Evolutionary conservation across 2,113 vertebrate genomes (phyloP).

Genomic region (Cricetomys ansorgei): DNA sequence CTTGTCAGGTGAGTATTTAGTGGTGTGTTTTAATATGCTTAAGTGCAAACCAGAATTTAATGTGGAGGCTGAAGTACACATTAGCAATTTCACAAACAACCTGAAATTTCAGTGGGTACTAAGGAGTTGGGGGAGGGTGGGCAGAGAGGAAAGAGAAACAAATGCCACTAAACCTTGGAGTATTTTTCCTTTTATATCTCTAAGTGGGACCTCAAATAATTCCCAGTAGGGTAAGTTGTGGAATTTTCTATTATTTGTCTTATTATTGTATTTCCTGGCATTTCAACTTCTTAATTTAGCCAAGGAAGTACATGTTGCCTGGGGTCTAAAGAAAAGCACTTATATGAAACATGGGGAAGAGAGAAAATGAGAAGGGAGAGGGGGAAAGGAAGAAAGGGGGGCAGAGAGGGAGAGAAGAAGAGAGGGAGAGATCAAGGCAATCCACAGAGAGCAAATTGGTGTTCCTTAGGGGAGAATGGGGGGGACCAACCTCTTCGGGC

Average conservation of each 20-base stretch:
- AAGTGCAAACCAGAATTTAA: conserved; percentile 68
- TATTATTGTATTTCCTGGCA: conserved; percentile 1
- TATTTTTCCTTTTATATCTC: neutral
- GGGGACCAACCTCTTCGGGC: neutral
- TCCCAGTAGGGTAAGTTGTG: conserved; percentile 35
- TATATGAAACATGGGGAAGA: neutral
- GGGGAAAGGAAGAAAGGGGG: neutral
- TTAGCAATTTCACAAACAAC: conserved; percentile 70
- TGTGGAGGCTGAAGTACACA: conserved; percentile 65
- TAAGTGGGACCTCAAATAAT: conserved; percentile 13
- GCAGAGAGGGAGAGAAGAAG: too few relatives aligned
- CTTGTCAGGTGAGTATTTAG: conserved; percentile 73
- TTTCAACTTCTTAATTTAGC: neutral
- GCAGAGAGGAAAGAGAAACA: neutral
- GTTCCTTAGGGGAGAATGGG: too few relatives aligned
- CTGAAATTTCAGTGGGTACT: conserved; percentile 27
- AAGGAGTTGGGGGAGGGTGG: neutral
- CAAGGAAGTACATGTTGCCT: neutral
- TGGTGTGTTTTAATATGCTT: conserved; percentile 71
- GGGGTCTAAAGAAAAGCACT: neutral
- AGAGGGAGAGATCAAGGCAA: neutral
- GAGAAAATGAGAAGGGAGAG: neutral
- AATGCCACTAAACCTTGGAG: neutral
- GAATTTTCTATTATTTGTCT: neutral
- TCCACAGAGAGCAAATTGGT: neutral